These are phyloP conservation scores for Trochalopteron elliotii DNA, from an alignment of 2,113 vertebrate species.

Conservation along the genomic window DNA sequence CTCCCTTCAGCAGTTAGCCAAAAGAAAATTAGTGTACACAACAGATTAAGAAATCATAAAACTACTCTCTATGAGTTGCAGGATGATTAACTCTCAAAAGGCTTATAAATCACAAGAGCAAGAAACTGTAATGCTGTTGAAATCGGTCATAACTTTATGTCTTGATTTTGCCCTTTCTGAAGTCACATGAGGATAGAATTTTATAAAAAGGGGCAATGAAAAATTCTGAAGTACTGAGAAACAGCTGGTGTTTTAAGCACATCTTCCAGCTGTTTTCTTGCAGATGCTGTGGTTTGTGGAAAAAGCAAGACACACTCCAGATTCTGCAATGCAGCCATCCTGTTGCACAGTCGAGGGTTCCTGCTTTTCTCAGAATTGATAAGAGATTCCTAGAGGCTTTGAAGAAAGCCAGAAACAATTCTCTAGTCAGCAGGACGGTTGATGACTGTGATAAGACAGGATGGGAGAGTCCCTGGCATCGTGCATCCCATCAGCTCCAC, in stretches of 20 bases:
- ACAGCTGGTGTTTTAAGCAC: neutral
- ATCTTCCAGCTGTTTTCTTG: neutral
- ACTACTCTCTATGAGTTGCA: neutral
- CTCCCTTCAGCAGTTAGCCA: conserved; percentile 14
- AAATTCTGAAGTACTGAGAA: neutral
- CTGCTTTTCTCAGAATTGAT: neutral
- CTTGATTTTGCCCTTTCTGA: conserved; percentile 17
- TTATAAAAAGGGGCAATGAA: neutral
- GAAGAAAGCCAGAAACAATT: conserved; percentile 27
- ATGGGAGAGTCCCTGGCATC: conserved; percentile 55
- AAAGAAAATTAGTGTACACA: conserved; percentile 13
- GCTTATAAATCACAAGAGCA: neutral
- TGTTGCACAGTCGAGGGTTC: neutral
- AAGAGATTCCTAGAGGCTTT: neutral
- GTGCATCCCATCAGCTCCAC: neutral
- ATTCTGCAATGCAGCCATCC: conserved; percentile 37
- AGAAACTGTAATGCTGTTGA: neutral
- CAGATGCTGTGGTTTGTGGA: conserved; percentile 32
- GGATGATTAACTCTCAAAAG: neutral
- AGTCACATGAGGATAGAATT: neutral
- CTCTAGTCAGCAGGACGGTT: conserved; percentile 55
- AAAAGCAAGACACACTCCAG: conserved; percentile 37
- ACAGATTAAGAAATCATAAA: conserved; percentile 28
- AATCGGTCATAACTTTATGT: neutral
- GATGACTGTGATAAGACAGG: conserved; percentile 52